Evolutionary conservation across 2,888 invertebrate species (phyloP).

Genomic region (Pyrrhosoma nymphula): DNA sequence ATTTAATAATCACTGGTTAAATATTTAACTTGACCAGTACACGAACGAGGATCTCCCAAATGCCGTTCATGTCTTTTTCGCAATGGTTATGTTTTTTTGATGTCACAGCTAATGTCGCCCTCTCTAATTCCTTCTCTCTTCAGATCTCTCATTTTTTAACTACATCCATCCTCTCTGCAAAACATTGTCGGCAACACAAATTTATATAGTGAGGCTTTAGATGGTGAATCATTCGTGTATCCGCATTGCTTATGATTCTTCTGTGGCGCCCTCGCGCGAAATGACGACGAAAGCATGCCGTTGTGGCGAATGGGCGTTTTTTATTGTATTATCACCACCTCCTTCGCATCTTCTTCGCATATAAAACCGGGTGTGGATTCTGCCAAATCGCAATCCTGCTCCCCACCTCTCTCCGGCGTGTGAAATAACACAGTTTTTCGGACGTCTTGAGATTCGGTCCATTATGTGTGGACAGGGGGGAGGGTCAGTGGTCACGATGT

Average conservation of each 20-base stretch:
- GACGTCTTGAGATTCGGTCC: background rate
- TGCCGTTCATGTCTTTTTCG: no score
- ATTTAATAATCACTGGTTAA: no score
- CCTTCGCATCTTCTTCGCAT: background rate
- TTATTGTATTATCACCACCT: background rate
- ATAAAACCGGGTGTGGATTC: constrained; percentile 24
- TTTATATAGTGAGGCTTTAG: background rate
- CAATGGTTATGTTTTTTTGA: no score
- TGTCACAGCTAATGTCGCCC: no score
- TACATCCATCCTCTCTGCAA: background rate
- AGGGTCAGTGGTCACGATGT: background rate
- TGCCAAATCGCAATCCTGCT: constrained; percentile 8
- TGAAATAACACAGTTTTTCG: background rate
- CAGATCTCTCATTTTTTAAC: no score
- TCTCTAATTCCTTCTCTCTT: no score
- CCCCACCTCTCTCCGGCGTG: background rate
- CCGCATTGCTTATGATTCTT: background rate
- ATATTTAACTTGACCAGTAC: no score
- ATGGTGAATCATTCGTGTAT: background rate
- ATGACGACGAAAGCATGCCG: background rate
- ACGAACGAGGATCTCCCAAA: no score
- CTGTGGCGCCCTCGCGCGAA: background rate
- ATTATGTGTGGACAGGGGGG: background rate
- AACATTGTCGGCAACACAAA: background rate
- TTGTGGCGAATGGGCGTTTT: background rate